These are phyloP conservation scores for Caenorhabditis angaria DNA, from an alignment of 2,888 invertebrate genomes.

Conservation along the genomic window DNA sequence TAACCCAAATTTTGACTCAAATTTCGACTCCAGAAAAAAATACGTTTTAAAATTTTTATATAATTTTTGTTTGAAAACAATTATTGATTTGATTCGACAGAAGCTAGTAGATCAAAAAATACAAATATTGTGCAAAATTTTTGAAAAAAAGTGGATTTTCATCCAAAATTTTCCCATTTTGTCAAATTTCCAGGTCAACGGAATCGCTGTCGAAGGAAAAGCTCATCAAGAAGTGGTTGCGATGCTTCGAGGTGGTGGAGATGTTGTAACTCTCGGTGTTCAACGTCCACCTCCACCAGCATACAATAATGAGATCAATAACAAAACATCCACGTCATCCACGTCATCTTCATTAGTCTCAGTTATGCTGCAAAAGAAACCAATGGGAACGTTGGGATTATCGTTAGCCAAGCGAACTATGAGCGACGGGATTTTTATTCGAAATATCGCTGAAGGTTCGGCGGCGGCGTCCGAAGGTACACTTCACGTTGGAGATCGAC, in stretches of 20 bases:
- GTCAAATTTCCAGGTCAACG: constrained; percentile 70
- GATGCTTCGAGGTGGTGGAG: constrained; percentile 70
- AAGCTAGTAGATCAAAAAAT: too few species aligned
- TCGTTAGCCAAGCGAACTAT: constrained; percentile 66
- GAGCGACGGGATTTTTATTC: constrained; percentile 68
- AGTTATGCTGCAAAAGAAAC: constrained; percentile 52
- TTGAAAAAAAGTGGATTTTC: too few species aligned
- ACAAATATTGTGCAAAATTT: too few species aligned
- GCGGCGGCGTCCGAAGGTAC: constrained; percentile 59
- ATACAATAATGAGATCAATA: constrained; percentile 18
- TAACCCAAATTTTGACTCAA: too few species aligned
- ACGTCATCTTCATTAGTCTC: constrained; percentile 36
- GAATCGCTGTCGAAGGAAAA: constrained; percentile 72
- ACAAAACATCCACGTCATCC: neutral
- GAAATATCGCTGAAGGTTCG: constrained; percentile 65
- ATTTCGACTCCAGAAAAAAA: too few species aligned
- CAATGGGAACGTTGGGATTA: constrained; percentile 57
- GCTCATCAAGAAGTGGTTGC: constrained; percentile 73
- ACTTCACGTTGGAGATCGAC: constrained; percentile 51
- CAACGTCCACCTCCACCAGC: constrained; percentile 32
- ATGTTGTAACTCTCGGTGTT: constrained; percentile 48
- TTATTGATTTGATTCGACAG: too few species aligned
- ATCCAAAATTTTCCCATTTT: constrained; percentile 21
- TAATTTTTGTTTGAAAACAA: too few species aligned
- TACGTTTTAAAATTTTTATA: too few species aligned